Conservation (phyloP, 2,113 vertebrate genomes). For the Anser brachyrhynchus region DNA sequence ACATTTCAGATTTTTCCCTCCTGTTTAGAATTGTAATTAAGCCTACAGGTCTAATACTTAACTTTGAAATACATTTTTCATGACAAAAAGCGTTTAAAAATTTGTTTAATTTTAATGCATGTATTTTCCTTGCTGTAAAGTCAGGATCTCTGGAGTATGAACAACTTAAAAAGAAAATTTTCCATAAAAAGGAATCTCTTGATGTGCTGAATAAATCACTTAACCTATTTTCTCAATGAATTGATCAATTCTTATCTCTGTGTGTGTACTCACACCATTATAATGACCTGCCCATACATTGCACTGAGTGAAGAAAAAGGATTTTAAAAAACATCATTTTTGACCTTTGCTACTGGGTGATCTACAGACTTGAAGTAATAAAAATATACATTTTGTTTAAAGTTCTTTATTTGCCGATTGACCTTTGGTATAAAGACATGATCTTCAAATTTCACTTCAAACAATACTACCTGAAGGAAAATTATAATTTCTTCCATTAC, state of each 20-base stretch:
- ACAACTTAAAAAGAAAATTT: neutral
- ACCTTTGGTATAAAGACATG: neutral
- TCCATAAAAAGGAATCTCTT: neutral
- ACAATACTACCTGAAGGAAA: neutral
- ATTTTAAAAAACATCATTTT: neutral
- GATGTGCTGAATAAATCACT: neutral
- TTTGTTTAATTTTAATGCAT: neutral
- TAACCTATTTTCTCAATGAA: neutral
- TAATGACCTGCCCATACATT: neutral
- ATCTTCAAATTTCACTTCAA: neutral
- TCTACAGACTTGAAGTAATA: neutral
- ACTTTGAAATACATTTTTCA: neutral
- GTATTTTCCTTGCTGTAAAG: neutral
- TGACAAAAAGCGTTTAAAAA: neutral
- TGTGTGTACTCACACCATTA: neutral
- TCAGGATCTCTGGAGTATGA: neutral
- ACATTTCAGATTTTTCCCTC: neutral
- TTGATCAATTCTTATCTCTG: neutral
- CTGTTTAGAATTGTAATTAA: neutral
- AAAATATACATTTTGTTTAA: neutral
- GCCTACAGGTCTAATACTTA: neutral
- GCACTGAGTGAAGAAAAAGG: neutral
- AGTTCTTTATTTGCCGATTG: neutral
- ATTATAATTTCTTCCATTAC: neutral
- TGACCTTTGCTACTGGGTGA: neutral